Evolutionary conservation across 2,888 invertebrate genomes (phyloP), one percentile per base, ranked within the genome.

Genomic region (Drosophila demipolita): DNA sequence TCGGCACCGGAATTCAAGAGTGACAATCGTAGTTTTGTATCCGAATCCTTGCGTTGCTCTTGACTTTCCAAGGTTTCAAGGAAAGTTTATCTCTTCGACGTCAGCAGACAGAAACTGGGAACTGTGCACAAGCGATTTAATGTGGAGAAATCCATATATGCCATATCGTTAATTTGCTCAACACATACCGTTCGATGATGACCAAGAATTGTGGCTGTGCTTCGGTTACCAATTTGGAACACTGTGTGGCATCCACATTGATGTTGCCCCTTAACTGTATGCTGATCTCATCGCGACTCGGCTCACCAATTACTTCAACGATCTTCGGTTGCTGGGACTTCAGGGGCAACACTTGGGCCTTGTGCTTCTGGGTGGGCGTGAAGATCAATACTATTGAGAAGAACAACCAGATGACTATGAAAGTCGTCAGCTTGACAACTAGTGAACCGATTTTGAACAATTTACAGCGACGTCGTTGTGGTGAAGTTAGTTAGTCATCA

Each of bases 21-120:
- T n/a, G 15, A 11, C 17, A 68, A 2, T 12, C 35, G 40, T 4
- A 58, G 12, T 15, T 35, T 11, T 36, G 12, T 33, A 7, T 62
- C 15, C 0, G 38, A 20, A 7, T n/a, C n/a, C 12, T 95, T 23
- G 0, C 20, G 57, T 20, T 29, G n/a, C 15, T 48, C 33, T 3
- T 3, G 23, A 12, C 8, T 9, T 20, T n/a, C n/a, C n/a, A n/a
- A n/a, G n/a, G n/a, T n/a, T n/a, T n/a, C n/a, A n/a, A n/a, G n/a
- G n/a, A n/a, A n/a, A n/a, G n/a, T n/a, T n/a, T n/a, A n/a, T n/a
- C n/a, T n/a, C n/a, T n/a, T n/a, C n/a, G n/a, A n/a, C n/a, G n/a
- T n/a, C n/a, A n/a, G n/a, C n/a, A n/a, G n/a, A n/a, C n/a, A n/a
- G n/a, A n/a, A n/a, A n/a, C n/a, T n/a, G n/a, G n/a, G n/a, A n/a